phyloP scores from a whole-genome alignment of 2,797 vertebrate species.

The Naso thynnoides region DNA sequence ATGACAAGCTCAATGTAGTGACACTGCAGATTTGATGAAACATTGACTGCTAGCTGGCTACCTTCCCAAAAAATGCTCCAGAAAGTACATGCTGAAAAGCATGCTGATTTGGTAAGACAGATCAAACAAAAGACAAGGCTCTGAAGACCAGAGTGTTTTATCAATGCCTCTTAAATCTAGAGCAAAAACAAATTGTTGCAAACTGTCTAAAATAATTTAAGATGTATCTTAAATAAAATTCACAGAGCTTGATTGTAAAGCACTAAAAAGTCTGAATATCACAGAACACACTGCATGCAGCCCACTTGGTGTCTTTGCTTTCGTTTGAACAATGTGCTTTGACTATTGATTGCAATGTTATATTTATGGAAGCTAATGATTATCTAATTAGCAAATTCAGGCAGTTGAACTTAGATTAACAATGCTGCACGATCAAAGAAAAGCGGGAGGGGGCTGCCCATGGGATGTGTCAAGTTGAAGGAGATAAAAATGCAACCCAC shows the following conservation, averaged over 20 bases:
- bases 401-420: conserved; percentile 47
- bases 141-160: background rate
- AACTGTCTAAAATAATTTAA: background rate
- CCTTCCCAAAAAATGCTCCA: conserved; percentile 42
- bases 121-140: conserved; percentile 1
- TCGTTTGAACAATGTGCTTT: conserved; percentile 6
- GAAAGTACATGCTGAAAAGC: conserved; percentile 43
- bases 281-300: background rate
- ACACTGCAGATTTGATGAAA: conserved; percentile 61
- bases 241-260: background rate
- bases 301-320: background rate
- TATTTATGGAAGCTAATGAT: conserved; percentile 33
- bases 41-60: conserved; percentile 45
- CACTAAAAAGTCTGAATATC: background rate
- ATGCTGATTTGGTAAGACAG: conserved; percentile 13
- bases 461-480: conserved; percentile 59
- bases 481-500: conserved; percentile 60
- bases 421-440: conserved; percentile 65
- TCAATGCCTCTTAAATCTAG: conserved; percentile 5
- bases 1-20: conserved; percentile 60
- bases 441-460: conserved; percentile 46
- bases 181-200: background rate
- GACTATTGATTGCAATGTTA: conserved; percentile 47
- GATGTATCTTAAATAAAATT: background rate
- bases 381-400: conserved; percentile 47